Evolutionary conservation across 2,888 invertebrate genomes (phyloP).

Genomic region (Scaptomyza polygonia): DNA sequence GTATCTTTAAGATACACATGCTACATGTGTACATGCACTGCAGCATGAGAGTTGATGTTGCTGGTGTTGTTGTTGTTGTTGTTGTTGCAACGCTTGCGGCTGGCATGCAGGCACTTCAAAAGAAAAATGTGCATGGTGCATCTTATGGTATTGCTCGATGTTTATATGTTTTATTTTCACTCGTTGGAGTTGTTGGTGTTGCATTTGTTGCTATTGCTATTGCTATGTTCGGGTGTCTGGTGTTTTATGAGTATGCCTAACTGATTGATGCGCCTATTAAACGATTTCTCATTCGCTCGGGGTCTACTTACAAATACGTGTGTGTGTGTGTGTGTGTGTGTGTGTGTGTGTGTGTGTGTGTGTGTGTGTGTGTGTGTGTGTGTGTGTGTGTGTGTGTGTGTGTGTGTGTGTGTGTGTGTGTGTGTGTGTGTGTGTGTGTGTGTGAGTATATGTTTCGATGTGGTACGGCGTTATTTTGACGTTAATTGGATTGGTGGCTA

Average conservation of each 20-base stretch:
- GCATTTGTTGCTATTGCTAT: slow-evolving; percentile 10
- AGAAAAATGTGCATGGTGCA: slow-evolving; percentile 66
- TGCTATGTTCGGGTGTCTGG: slow-evolving; percentile 44
- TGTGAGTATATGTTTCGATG: too few species aligned
- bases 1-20: slow-evolving; percentile 57
- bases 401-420: slow-evolving; percentile 14
- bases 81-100: slow-evolving; percentile 52
- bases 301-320: slow-evolving; percentile 34
- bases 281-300: slow-evolving; percentile 66
- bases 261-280: slow-evolving; percentile 78
- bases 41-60: slow-evolving; percentile 15
- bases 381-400: slow-evolving; percentile 14
- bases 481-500: slow-evolving; percentile 66
- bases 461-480: slow-evolving; percentile 70
- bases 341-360: neutral
- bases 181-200: slow-evolving; percentile 22
- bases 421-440: slow-evolving; percentile 14
- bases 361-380: slow-evolving; percentile 18
- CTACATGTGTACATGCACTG: slow-evolving; percentile 27
- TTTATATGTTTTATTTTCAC: slow-evolving; percentile 69
- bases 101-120: slow-evolving; percentile 67
- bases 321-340: slow-evolving; percentile 11
- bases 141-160: slow-evolving; percentile 37
- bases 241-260: slow-evolving; percentile 71
- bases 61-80: slow-evolving; percentile 24